Conservation (phyloP, 2,113 vertebrate genomes). For the Forbesichthys agassizii region DNA sequence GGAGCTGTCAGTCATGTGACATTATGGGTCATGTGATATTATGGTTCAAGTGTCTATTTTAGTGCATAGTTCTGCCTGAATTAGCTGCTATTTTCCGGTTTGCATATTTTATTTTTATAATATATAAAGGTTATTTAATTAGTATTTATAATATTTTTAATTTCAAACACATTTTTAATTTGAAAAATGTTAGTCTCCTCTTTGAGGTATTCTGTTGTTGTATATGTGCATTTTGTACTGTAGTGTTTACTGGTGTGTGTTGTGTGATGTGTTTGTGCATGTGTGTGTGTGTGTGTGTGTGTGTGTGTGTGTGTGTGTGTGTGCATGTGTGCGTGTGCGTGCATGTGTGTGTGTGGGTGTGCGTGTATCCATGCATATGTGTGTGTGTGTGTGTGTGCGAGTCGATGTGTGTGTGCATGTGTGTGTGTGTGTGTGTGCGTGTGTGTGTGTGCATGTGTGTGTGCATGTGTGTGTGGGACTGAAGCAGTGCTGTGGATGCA, state of each 20-base stretch:
- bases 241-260: not conserved
- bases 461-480: slow-evolving; percentile 24
- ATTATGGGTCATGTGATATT: too few species aligned
- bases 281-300: slow-evolving; percentile 3
- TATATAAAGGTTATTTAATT: too few species aligned
- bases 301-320: not conserved
- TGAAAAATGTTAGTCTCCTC: too few species aligned
- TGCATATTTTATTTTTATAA: too few species aligned
- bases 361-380: not conserved
- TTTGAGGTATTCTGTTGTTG: not conserved
- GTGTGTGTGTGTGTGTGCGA: not conserved
- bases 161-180: too few species aligned
- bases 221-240: not conserved
- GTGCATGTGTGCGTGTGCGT: not conserved
- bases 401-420: not conserved
- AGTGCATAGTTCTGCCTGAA: too few species aligned
- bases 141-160: too few species aligned
- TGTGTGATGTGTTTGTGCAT: slow-evolving; percentile 1
- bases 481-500: slow-evolving; percentile 62
- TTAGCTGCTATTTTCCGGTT: too few species aligned
- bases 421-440: not conserved
- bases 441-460: slow-evolving; percentile 39
- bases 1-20: too few species aligned
- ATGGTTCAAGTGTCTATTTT: too few species aligned
- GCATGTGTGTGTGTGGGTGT: not conserved